These are phyloP conservation scores for Hapalemur alaotrensis DNA, from an alignment of 2,797 vertebrate species.

Conservation along the genomic window DNA sequence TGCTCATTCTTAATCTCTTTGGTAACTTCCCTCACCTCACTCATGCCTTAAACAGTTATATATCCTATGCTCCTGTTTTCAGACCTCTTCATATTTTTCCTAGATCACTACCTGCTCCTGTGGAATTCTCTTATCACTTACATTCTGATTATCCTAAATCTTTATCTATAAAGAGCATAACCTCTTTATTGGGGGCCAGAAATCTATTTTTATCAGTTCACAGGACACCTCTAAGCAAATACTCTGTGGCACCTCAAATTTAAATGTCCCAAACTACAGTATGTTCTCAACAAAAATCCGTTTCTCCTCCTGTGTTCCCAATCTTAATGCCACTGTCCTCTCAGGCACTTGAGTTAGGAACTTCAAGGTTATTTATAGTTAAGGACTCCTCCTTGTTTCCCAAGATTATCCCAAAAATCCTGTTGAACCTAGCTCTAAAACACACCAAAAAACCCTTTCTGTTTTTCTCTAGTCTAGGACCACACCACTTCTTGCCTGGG, in stretches of 20 bases:
- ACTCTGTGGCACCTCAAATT: neutral
- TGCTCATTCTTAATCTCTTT: neutral
- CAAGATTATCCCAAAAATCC: neutral
- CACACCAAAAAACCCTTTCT: neutral
- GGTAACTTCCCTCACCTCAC: neutral
- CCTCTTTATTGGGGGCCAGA: neutral
- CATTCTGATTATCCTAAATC: neutral
- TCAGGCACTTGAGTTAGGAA: conserved; percentile 29
- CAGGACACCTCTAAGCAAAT: conserved; percentile 18
- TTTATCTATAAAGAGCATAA: neutral
- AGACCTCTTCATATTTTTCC: neutral
- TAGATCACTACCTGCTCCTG: neutral
- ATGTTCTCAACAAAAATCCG: conserved; percentile 26
- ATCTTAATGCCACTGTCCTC: neutral
- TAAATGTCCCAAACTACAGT: neutral
- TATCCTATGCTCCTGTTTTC: neutral
- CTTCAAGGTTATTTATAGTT: neutral
- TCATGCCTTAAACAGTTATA: neutral
- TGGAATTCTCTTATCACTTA: neutral
- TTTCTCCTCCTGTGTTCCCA: conserved; percentile 33
- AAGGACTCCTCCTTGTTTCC: neutral
- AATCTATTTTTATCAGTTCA: conserved; percentile 4
- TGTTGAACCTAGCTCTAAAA: neutral
- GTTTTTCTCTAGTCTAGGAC: neutral
- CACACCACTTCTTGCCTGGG: neutral